Evolutionary conservation across 2,113 vertebrate species (phyloP).

Genomic region (Raja brachyura): DNA sequence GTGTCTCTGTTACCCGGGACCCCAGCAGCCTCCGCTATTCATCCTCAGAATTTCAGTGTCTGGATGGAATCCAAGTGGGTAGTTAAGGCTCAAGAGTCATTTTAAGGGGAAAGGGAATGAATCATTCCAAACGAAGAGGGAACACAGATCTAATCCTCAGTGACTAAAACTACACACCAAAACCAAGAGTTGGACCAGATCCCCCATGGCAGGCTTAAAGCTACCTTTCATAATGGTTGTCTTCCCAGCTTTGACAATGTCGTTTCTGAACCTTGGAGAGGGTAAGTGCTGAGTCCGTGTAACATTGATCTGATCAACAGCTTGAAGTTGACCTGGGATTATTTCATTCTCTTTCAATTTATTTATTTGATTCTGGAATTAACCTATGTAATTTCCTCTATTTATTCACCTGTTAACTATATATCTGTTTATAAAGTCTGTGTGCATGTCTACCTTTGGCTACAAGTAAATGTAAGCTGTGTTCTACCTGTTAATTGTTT

Average conservation of each 20-base stretch:
- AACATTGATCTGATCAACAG: neutral
- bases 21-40: slow-evolving; percentile 53
- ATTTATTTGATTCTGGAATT: neutral
- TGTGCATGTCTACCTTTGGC: no score
- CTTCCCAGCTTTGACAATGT: neutral
- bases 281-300: neutral
- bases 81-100: slow-evolving; percentile 49
- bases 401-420: neutral
- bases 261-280: no score
- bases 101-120: no score
- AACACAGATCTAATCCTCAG: neutral
- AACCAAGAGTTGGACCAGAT: neutral
- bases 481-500: neutral
- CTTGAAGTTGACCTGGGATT: neutral
- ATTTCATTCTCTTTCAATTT: neutral
- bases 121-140: neutral
- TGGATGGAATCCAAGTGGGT: slow-evolving; percentile 56
- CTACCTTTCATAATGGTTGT: neutral
- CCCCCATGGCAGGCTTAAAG: neutral
- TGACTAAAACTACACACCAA: neutral
- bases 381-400: neutral
- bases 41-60: slow-evolving; percentile 62
- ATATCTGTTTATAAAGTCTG: neutral
- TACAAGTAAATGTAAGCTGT: neutral
- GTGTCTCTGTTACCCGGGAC: slow-evolving; percentile 51